These are phyloP conservation scores for Onthophagus taurus DNA, from an alignment of 1,140 invertebrate genomes.

Conservation along the genomic window DNA sequence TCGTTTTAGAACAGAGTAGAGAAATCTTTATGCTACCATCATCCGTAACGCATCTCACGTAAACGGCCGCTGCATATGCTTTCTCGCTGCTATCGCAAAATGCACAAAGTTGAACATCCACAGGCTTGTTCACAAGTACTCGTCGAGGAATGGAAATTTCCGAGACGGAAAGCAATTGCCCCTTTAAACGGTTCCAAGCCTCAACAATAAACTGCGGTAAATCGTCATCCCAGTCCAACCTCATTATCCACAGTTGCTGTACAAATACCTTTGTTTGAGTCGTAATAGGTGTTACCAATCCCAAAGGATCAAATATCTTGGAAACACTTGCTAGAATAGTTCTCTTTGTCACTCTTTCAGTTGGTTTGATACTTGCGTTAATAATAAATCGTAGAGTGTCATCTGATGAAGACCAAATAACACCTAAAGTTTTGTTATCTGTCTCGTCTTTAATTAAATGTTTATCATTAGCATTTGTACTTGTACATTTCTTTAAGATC, in stretches of 20 bases:
- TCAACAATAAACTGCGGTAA: conserved; percentile 16
- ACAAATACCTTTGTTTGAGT: conserved; percentile 31
- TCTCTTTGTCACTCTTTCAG: no score
- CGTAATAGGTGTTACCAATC: conserved; percentile 23
- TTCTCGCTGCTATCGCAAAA: conserved; percentile 25
- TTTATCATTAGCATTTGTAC: no score
- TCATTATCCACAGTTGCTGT: conserved; percentile 27
- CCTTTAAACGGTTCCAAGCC: conserved; percentile 20
- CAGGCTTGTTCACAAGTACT: background rate
- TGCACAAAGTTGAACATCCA: conserved; percentile 22
- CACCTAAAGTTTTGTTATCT: no score
- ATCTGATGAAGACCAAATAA: no score
- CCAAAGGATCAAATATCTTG: conserved; percentile 21
- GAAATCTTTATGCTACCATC: conserved; percentile 4
- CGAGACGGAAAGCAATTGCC: conserved; percentile 15
- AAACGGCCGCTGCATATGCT: conserved; percentile 17
- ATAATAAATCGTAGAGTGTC: no score
- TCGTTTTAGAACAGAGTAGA: conserved; percentile 27
- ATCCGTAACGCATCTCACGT: background rate
- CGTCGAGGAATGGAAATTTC: conserved; percentile 14
- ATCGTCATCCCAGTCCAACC: conserved; percentile 31
- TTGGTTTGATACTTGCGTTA: no score
- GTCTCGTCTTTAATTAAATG: no score
- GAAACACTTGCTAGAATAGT: conserved; percentile 3
- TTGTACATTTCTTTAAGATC: no score